Evolutionary conservation across 2,888 invertebrate species (phyloP).

Genomic region (Xestia rhomboidea): DNA sequence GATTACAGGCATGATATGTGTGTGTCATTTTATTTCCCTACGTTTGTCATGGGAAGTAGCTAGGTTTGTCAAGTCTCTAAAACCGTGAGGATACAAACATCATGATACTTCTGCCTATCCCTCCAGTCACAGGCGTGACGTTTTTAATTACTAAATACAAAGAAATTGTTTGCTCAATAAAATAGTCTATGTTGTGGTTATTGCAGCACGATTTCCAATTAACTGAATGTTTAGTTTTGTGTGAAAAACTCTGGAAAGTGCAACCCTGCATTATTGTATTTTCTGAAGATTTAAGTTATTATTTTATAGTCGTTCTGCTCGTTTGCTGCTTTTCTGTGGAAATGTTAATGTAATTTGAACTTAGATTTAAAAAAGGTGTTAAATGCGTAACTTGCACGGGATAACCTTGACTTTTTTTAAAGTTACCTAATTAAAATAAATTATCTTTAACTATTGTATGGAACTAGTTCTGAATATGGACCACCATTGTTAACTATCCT

Average conservation of each 20-base stretch:
- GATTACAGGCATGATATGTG: no score
- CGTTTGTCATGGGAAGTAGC: neutral
- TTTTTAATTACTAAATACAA: slow-evolving; percentile 13
- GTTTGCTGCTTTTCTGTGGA: neutral
- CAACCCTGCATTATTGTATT: slow-evolving; percentile 36
- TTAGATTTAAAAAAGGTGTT: neutral
- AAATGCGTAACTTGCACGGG: neutral
- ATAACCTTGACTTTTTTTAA: neutral
- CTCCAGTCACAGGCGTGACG: neutral
- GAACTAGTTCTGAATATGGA: neutral
- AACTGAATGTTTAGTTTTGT: slow-evolving; percentile 33
- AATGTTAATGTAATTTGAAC: neutral
- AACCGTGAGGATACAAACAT: neutral
- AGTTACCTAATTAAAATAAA: neutral
- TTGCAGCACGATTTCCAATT: slow-evolving; percentile 41
- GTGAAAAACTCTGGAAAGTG: slow-evolving; percentile 29
- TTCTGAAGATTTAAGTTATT: slow-evolving; percentile 26
- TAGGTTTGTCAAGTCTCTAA: neutral
- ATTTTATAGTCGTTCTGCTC: neutral
- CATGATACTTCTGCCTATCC: neutral
- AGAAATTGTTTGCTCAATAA: slow-evolving; percentile 14
- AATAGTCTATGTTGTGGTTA: slow-evolving; percentile 5
- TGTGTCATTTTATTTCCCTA: neutral
- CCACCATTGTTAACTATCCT: neutral
- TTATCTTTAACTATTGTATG: neutral